Evolutionary conservation across 2,797 vertebrate genomes (phyloP).

Genomic region (Lacerta bilineata): DNA sequence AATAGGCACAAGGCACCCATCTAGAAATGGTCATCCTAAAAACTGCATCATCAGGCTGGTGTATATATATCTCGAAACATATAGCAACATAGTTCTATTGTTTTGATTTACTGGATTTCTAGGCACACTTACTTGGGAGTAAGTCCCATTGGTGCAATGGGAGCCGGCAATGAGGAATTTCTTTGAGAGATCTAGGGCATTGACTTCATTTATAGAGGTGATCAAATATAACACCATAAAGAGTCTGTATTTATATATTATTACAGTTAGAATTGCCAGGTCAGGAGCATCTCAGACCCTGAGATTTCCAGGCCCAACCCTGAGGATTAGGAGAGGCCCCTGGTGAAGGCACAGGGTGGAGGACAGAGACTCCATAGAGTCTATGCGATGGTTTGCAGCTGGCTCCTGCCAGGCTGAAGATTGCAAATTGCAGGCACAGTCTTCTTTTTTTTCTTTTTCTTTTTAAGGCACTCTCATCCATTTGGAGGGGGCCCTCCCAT

Average conservation of each 20-base stretch:
- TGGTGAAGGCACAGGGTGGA: too few species aligned
- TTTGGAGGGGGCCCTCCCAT: too few species aligned
- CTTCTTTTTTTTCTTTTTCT: too few species aligned
- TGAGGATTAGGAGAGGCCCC: too few species aligned
- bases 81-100: neutral
- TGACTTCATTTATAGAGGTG: neutral
- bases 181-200: neutral
- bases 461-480: too few species aligned
- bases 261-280: neutral
- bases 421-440: too few species aligned
- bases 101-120: neutral
- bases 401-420: too few species aligned
- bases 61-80: neutral
- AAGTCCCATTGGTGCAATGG: neutral
- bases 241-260: neutral
- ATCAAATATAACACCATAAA: neutral
- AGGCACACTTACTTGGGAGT: neutral
- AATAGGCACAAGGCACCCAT: conserved; percentile 33
- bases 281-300: too few species aligned
- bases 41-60: conserved; percentile 13
- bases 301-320: too few species aligned
- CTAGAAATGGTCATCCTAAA: conserved; percentile 5
- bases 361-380: too few species aligned
- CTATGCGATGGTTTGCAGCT: too few species aligned
- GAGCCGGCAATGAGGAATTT: neutral